Conservation (phyloP, 2,113 vertebrate species). For the Malurus elegans region DNA sequence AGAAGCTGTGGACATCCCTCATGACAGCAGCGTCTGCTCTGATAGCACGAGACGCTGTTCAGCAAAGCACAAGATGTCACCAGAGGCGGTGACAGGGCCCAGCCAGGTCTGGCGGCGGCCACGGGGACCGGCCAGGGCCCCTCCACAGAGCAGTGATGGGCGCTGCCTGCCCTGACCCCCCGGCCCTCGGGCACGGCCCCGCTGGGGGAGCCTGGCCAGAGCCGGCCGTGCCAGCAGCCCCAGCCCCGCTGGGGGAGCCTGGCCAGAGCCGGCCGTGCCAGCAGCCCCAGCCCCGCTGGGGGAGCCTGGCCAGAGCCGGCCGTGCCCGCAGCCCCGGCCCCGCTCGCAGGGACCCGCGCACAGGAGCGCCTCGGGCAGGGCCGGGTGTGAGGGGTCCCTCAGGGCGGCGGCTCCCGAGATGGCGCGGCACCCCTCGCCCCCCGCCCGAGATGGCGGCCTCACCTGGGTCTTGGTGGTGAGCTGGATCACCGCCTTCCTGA, state of each 20-base stretch:
- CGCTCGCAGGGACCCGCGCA: neutral
- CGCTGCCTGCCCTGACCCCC: neutral
- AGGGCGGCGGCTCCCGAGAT: neutral
- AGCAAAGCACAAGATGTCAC: neutral
- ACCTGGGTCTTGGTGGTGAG: constrained; percentile 98
- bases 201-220: neutral
- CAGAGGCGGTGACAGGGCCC: neutral
- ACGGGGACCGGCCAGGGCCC: too few species aligned
- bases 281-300: neutral
- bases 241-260: neutral
- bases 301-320: neutral
- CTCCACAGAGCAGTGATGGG: neutral
- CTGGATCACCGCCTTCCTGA: constrained; percentile 98
- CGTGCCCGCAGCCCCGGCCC: neutral
- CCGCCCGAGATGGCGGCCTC: constrained; percentile 29
- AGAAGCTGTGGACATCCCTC: neutral
- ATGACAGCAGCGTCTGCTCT: neutral
- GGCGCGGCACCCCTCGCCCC: constrained; percentile 48
- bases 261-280: neutral
- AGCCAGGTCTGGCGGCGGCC: neutral
- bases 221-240: neutral
- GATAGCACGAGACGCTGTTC: neutral
- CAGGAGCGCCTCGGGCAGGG: neutral
- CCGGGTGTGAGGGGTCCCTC: neutral
- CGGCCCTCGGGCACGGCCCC: neutral